phyloP scores from a whole-genome alignment of 2,888 invertebrate species.

The Pyrocoelia pectoralis region DNA sequence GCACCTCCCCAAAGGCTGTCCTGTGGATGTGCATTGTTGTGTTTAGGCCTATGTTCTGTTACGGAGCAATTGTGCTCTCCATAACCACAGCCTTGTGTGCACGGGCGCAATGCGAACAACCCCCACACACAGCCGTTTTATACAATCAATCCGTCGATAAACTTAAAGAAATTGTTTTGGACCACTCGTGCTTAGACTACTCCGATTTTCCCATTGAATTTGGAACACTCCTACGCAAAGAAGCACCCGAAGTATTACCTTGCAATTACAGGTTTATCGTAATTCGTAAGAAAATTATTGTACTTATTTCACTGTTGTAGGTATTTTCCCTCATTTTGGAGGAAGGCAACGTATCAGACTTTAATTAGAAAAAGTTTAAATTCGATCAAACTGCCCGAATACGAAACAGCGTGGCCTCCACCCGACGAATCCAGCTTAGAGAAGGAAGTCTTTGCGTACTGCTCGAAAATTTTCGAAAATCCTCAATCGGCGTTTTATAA shows the following conservation, averaged over 20 bases:
- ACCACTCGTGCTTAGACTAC: slow-evolving; percentile 67
- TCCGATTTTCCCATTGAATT: slow-evolving; percentile 73
- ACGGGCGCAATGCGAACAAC: too few relatives aligned
- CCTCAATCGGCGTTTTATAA: slow-evolving; percentile 63
- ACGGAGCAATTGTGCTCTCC: too few relatives aligned
- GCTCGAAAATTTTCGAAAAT: slow-evolving; percentile 62
- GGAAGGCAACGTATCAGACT: slow-evolving; percentile 61
- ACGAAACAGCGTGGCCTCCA: slow-evolving; percentile 60
- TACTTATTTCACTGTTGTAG: too few relatives aligned
- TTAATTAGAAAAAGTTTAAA: slow-evolving; percentile 66
- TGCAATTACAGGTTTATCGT: slow-evolving; percentile 62
- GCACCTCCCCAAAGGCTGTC: too few relatives aligned
- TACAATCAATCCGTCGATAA: slow-evolving; percentile 74
- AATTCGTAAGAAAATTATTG: too few relatives aligned
- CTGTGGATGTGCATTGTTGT: too few relatives aligned
- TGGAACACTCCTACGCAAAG: slow-evolving; percentile 62
- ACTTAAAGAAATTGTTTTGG: slow-evolving; percentile 67
- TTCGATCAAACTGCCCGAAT: slow-evolving; percentile 65
- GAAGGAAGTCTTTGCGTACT: slow-evolving; percentile 62
- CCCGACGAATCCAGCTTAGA: slow-evolving; percentile 59
- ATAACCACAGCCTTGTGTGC: too few relatives aligned
- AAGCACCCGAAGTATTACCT: slow-evolving; percentile 65
- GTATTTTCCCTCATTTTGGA: slow-evolving; percentile 71
- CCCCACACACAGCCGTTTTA: slow-evolving; percentile 47
- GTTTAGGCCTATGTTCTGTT: too few relatives aligned